Evolutionary conservation across 2,797 vertebrate genomes (phyloP).

Genomic region (Scyliorhinus canicula): DNA sequence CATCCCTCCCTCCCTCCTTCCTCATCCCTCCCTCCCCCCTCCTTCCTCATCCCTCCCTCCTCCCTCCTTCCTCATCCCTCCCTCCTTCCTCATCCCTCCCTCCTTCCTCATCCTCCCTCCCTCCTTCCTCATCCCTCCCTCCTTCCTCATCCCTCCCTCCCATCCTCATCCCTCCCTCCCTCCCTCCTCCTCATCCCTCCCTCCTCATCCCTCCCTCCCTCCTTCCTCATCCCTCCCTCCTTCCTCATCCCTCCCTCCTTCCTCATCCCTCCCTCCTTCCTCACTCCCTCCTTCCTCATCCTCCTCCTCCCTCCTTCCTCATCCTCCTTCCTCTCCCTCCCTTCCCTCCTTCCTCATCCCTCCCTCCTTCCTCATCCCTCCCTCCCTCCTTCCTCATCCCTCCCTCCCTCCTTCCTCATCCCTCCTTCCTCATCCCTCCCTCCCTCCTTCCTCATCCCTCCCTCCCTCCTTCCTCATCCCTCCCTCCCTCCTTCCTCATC

Average conservation of each 20-base stretch:
- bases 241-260: too few species aligned
- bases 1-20: too few species aligned
- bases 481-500: too few species aligned
- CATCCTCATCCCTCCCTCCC: not conserved
- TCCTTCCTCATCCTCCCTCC: not conserved
- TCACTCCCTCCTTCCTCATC: not conserved
- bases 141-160: accelerated
- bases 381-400: not conserved
- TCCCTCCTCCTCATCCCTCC: too few species aligned
- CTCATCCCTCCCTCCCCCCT: too few species aligned
- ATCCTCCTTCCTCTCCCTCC: not conserved
- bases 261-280: not conserved
- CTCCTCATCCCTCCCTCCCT: not conserved
- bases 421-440: not conserved
- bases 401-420: not conserved
- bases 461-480: too few species aligned
- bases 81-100: too few species aligned
- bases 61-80: not conserved
- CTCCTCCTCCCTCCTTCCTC: too few species aligned
- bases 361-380: accelerated
- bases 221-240: not conserved
- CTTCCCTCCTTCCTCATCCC: not conserved
- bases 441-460: not conserved
- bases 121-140: not conserved
- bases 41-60: not conserved